Conservation (phyloP, 2,113 vertebrate species). For the Ondatra zibethicus region DNA sequence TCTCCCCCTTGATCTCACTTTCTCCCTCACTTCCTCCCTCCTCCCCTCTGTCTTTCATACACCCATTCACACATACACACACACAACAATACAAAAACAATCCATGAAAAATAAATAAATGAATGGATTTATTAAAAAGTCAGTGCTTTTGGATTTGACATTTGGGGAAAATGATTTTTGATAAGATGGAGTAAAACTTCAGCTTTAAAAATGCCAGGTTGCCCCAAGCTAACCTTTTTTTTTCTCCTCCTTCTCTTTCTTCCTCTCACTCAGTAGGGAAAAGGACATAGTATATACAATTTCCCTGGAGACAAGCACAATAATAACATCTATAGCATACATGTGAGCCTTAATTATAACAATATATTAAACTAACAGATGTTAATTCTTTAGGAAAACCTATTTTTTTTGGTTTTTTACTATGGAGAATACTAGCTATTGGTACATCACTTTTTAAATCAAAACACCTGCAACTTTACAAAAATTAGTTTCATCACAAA, state of each 20-base stretch:
- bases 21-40: background rate
- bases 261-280: conserved; percentile 30
- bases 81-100: background rate
- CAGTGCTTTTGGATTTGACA: conserved; percentile 51
- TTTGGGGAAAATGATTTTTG: conserved; percentile 54
- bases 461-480: conserved; percentile 11
- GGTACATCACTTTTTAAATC: conserved; percentile 35
- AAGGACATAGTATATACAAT: conserved; percentile 73
- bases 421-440: conserved; percentile 28
- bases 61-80: background rate
- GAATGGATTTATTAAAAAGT: conserved; percentile 66
- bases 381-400: conserved; percentile 63
- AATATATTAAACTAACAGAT: conserved; percentile 61
- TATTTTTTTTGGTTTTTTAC: background rate
- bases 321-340: conserved; percentile 73
- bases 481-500: conserved; percentile 47
- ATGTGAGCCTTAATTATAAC: conserved; percentile 77
- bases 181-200: conserved; percentile 68
- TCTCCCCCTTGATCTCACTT: background rate
- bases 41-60: background rate
- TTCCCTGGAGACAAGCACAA: conserved; percentile 80
- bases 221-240: conserved; percentile 24
- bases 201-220: conserved; percentile 64
- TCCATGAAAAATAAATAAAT: conserved; percentile 59
- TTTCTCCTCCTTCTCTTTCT: conserved; percentile 13